Conservation (phyloP, 2,888 invertebrate genomes). For the Acronicta psi region DNA sequence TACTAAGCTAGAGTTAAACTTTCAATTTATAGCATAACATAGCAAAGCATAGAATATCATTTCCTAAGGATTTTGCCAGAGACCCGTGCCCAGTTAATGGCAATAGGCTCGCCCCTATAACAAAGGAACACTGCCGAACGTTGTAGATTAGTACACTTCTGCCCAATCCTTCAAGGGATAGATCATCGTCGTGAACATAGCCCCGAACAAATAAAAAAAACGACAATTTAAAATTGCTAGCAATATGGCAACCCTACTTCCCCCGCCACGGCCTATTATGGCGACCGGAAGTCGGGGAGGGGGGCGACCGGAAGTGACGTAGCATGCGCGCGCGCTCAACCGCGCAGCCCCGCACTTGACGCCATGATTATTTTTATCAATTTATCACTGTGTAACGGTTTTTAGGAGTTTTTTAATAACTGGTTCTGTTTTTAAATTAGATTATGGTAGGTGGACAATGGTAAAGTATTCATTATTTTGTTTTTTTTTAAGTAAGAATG, state of each 20-base stretch:
- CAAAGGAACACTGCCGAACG: too few relatives aligned
- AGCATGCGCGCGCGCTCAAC: conserved; percentile 71
- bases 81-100: too few relatives aligned
- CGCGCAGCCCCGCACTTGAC: conserved; percentile 68
- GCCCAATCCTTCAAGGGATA: too few relatives aligned
- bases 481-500: too few relatives aligned
- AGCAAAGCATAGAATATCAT: too few relatives aligned
- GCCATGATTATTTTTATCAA: conserved; percentile 64
- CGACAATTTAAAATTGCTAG: conserved; percentile 1
- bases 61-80: too few relatives aligned
- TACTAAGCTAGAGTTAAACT: too few relatives aligned
- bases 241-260: conserved; percentile 39
- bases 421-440: conserved; percentile 24
- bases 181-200: too few relatives aligned
- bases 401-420: conserved; percentile 47
- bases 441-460: conserved; percentile 12
- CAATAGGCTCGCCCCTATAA: too few relatives aligned
- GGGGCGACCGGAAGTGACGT: conserved; percentile 73
- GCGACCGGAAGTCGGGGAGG: conserved; percentile 64
- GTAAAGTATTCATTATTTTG: conserved; percentile 1
- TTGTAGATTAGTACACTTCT: too few relatives aligned
- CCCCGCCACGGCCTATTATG: conserved; percentile 37
- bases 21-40: too few relatives aligned
- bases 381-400: conserved; percentile 69
- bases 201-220: too few relatives aligned